phyloP scores from a whole-genome alignment of 2,797 vertebrate genomes.

The Phyllotis vaccarum region DNA sequence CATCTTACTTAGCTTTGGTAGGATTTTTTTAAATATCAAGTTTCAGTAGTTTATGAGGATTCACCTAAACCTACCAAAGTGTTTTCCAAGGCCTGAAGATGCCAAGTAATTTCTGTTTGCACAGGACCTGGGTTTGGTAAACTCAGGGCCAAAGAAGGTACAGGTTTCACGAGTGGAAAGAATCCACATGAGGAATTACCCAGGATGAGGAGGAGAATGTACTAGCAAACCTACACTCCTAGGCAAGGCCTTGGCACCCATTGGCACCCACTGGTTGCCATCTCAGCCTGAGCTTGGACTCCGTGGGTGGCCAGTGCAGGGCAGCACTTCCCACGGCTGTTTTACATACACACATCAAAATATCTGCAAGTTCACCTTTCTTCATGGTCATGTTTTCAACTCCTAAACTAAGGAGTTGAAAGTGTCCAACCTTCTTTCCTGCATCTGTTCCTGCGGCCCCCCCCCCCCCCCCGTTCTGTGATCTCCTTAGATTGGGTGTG shows the following conservation, averaged over 20 bases:
- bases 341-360: not conserved
- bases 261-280: not conserved
- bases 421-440: not conserved
- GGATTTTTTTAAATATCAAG: not conserved
- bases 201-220: not conserved
- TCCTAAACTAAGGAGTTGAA: not conserved
- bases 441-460: conserved; percentile 10
- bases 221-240: not conserved
- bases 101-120: not conserved
- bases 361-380: not conserved
- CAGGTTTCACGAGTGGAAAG: not conserved
- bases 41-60: conserved; percentile 48
- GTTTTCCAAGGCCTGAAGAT: not conserved
- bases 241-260: not conserved
- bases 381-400: not conserved
- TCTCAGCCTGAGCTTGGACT: conserved; percentile 25
- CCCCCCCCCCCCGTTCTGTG: not conserved
- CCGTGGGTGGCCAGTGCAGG: not conserved
- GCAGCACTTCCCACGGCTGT: not conserved
- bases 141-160: not conserved
- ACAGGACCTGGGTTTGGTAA: not conserved
- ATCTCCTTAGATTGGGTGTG: conserved; percentile 2
- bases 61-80: not conserved
- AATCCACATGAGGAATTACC: conserved; percentile 5
- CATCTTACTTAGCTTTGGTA: not conserved